These are phyloP conservation scores for Hydropotes inermis DNA, from an alignment of 2,113 vertebrate genomes.

Conservation along the genomic window DNA sequence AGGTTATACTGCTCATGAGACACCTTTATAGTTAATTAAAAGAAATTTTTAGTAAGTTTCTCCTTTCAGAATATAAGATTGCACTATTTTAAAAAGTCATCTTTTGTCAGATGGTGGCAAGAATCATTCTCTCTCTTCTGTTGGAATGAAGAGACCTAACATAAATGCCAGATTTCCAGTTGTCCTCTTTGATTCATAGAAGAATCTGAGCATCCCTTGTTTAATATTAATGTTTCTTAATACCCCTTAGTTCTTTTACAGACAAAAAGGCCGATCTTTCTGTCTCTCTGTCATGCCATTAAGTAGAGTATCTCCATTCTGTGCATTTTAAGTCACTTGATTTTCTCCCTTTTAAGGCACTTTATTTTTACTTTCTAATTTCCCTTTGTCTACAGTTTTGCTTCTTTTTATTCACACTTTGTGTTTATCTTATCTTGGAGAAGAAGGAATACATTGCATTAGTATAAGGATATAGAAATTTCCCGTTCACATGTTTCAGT, in stretches of 20 bases:
- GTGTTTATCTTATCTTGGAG: background rate
- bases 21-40: background rate
- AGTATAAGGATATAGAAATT: background rate
- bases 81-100: background rate
- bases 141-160: background rate
- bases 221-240: background rate
- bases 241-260: background rate
- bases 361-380: constrained; percentile 16
- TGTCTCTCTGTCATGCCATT: background rate
- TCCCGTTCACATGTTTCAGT: background rate
- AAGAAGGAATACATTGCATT: background rate
- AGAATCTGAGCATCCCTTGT: background rate
- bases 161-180: background rate
- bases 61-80: constrained; percentile 1
- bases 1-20: background rate
- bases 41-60: background rate
- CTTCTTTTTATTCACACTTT: background rate
- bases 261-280: background rate
- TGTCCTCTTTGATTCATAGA: background rate
- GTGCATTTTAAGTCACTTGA: background rate
- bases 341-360: background rate
- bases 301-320: background rate
- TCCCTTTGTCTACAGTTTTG: background rate
- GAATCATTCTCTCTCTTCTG: background rate
- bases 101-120: constrained; percentile 17